Evolutionary conservation across 2,113 vertebrate species (phyloP), one percentile per base, ranked within the genome.

Genomic region (Grallaria varia): DNA sequence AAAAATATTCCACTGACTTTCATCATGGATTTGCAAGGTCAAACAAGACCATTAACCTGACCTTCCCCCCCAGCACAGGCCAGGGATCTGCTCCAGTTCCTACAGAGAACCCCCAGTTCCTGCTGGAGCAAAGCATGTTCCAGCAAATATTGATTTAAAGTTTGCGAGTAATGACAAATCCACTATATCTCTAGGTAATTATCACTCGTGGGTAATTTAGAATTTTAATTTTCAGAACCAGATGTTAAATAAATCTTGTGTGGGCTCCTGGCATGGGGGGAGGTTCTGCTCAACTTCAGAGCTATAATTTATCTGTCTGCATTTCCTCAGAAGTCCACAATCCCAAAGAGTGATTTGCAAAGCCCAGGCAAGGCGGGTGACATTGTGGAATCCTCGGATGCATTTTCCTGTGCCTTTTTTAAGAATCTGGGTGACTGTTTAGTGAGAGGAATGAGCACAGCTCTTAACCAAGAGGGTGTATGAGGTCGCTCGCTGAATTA

Each of bases 181-280:
- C 67, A 42, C 24, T 62, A 1, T 84, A 82, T 71, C 77, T 76
- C 92, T 35, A 71, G 47, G 27, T 71, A 84, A 95, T 91, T 84
- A 91, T 71, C 92, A 67, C 87, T 90, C 55, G 14, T n/a, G 55
- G 73, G 73, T 81, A 93, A 91, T 91, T 77, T 8, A 66, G 80
- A 91, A 84, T 94, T 83, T 83, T 90, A 83, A 90, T 96, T 88
- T 92, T 69, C 89, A 71, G 72, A 74, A 35, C 37, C 89, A 95
- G 87, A 77, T 87, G 87, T 77, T 91, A 80, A 69, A 73, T 92
- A 89, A 89, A 86, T 74, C 68, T 66, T 2, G 1, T 12, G 6
- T 0, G 0, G 55, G n/a, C 22, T 50, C 40, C 63, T 68, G 68
- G 86, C 58, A 39, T 1, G 2, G 44, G 22, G 56, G 37, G 60